Base-by-base conservation (phyloP, 2,888 invertebrate genomes). In the Lasioglossum lativentre region DNA sequence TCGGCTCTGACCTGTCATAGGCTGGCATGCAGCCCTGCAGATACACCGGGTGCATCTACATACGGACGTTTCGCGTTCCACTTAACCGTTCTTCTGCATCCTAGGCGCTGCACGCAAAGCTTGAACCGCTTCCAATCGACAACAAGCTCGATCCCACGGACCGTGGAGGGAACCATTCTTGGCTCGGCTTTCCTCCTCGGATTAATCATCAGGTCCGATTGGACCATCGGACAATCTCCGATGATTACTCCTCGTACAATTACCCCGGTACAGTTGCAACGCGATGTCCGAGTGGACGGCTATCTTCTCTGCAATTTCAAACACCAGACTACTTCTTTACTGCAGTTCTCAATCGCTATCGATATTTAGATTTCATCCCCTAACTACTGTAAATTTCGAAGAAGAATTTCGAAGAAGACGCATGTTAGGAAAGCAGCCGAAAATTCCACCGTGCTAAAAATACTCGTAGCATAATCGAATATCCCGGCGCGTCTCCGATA, bases 1-100 rank as follows among this genome's bases (percentile, higher is more conserved):
- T 89, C 85, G 80, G 83, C 87, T 85, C 81, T 81, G 74, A 47
- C 76, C 83, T 87, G 87, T 89, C 91, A 82, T 86, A 83, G 86
- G 75, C 74, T 85, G 85, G 85, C 85, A 81, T 88, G 86, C 88
- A 78, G 75, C 79, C 77, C 88, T 84, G 89, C 78, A 42, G 79
- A 82, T 86, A 86, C 74, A 71, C 14, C 52, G 72, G 52, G 59
- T 45, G 68, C 63, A 86, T 87, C 87, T 79, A 76, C 82, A 80
- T 78, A 81, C 87, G 63, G 52, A 86, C 76, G 76, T 75, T 75
- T 73, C 75, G 38, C 63, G 77, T 78, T 75, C 86, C 79, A 81
- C 80, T 83, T 80, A 76, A 76, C 40, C 78, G 38, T 83, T 86
- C 86, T 82, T 86, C 76, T 79, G 42, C 79, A 71, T 80, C 74